Percentiles rank a stretch among this genome's conserved stretches.
These are phyloP conservation scores for Diachasma alloeum DNA, from an alignment of 1,140 invertebrate genomes.

Conservation along the genomic window DNA sequence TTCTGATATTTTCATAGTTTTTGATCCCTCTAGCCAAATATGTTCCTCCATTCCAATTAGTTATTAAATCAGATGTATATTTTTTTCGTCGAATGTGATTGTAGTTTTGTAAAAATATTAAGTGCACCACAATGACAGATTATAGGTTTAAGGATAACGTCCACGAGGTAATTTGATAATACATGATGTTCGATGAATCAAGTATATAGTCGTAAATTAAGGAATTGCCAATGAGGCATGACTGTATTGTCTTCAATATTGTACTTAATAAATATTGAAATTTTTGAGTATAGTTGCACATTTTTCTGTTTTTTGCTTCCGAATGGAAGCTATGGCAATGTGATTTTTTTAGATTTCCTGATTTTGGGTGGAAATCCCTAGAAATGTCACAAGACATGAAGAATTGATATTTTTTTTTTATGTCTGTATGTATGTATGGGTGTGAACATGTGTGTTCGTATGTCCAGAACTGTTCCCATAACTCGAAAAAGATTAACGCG, in stretches of 20 bases:
- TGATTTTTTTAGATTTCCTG: no score
- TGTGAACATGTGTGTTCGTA: no score
- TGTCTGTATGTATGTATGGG: no score
- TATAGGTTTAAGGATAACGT: not conserved
- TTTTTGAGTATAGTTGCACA: not conserved
- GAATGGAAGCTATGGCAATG: no score
- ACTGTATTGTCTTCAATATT: not conserved
- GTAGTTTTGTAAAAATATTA: not conserved
- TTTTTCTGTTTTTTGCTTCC: no score
- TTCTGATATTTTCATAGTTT: not conserved
- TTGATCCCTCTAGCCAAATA: not conserved
- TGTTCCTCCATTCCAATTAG: not conserved
- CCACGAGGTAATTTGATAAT: slow-evolving; percentile 1
- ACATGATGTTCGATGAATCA: slow-evolving; percentile 22
- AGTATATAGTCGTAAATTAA: not conserved
- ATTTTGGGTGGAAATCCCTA: no score
- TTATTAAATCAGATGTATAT: slow-evolving; percentile 1
- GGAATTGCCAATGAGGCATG: not conserved
- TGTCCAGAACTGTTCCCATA: no score
- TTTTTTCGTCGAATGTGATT: not conserved
- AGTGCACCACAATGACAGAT: not conserved
- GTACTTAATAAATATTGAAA: not conserved
- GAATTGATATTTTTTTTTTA: no score
- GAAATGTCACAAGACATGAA: no score
- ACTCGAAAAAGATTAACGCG: no score